Conservation (phyloP, 2,113 vertebrate species). For the Nothoprocta perdicaria region DNA sequence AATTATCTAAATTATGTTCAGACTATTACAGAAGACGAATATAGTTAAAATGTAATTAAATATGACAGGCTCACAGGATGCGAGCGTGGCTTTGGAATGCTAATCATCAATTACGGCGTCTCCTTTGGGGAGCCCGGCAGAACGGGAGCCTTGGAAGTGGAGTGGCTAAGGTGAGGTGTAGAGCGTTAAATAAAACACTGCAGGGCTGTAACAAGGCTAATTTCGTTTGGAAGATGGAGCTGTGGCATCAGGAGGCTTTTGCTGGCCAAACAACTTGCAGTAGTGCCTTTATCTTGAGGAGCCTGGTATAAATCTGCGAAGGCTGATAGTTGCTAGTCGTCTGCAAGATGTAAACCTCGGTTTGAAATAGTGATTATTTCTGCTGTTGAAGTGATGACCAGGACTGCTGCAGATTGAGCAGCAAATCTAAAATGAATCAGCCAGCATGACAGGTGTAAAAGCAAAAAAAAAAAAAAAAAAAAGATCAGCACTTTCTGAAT, state of each 20-base stretch:
- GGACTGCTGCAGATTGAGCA: neutral
- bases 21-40: constrained; percentile 83
- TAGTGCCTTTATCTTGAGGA: constrained; percentile 34
- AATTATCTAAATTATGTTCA: constrained; percentile 87
- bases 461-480: neutral
- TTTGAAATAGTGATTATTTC: constrained; percentile 20
- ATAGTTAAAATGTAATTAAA: constrained; percentile 87
- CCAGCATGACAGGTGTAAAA: neutral
- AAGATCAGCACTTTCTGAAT: neutral
- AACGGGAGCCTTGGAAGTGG: constrained; percentile 4
- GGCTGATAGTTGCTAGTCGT: neutral
- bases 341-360: constrained; percentile 30
- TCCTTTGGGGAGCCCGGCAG: constrained; percentile 73
- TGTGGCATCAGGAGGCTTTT: neutral
- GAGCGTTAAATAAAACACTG: constrained; percentile 37
- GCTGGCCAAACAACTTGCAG: constrained; percentile 8
- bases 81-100: constrained; percentile 81
- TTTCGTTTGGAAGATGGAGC: constrained; percentile 39
- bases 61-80: constrained; percentile 83
- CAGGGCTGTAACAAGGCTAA: constrained; percentile 50
- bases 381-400: constrained; percentile 1
- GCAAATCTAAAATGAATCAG: neutral
- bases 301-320: neutral
- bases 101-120: constrained; percentile 82
- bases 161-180: constrained; percentile 47